Percentiles rank a stretch among this genome's conserved stretches.
Evolutionary conservation across 2,888 invertebrate species (phyloP).

Genomic region (Eueremaeus valkanovi): DNA sequence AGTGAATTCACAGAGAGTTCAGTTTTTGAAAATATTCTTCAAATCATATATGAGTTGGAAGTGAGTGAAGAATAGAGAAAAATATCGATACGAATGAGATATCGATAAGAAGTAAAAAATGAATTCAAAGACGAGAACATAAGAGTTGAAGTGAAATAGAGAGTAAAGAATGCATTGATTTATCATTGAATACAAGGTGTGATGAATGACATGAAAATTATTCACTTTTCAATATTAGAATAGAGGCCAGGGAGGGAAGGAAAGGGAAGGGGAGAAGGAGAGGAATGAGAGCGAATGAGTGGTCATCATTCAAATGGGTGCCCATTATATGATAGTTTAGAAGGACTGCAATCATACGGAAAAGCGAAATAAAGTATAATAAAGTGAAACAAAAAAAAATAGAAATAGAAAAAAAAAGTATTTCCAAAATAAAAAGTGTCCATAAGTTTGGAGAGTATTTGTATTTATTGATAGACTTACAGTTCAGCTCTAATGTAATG

Average conservation of each 20-base stretch:
- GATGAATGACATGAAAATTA: constrained; percentile 19
- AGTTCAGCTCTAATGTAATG: constrained; percentile 61
- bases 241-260: background rate
- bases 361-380: too few relatives aligned
- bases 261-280: background rate
- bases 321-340: too few relatives aligned
- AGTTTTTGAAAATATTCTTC: background rate
- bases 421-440: background rate
- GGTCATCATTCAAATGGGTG: too few relatives aligned
- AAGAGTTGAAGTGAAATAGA: background rate
- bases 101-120: background rate
- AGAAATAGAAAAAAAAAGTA: constrained; percentile 3
- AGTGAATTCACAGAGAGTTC: constrained; percentile 2
- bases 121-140: background rate
- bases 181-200: constrained; percentile 18
- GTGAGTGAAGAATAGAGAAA: background rate
- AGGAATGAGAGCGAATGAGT: background rate
- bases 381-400: background rate
- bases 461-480: constrained; percentile 60
- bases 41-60: background rate
- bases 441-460: background rate
- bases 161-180: constrained; percentile 25
- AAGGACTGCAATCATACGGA: too few relatives aligned
- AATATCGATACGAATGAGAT: constrained; percentile 5
- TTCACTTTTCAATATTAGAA: background rate